Conservation (phyloP, 2,888 invertebrate species). For the Gonocerus acuteangulatus region DNA sequence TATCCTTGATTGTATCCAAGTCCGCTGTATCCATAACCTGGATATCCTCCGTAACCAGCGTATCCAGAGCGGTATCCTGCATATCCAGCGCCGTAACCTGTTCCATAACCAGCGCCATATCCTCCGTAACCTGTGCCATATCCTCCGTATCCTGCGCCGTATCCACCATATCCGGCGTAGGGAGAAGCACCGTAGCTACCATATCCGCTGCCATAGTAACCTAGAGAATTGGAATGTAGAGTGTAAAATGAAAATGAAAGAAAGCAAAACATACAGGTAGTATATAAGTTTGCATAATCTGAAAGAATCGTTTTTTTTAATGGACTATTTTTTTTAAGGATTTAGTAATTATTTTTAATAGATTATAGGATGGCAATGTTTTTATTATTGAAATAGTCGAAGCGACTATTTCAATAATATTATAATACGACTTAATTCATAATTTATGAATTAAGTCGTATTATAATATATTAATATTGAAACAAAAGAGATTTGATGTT, state of each 20-base stretch:
- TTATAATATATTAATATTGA: too few relatives aligned
- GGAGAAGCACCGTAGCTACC: conserved; percentile 10
- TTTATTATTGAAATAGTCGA: too few relatives aligned
- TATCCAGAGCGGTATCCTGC: conserved; percentile 8
- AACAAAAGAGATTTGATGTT: too few relatives aligned
- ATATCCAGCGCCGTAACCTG: conserved; percentile 10
- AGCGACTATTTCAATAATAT: too few relatives aligned
- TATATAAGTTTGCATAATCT: too few relatives aligned
- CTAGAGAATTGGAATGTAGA: background rate
- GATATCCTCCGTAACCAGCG: conserved; percentile 8
- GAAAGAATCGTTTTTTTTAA: too few relatives aligned
- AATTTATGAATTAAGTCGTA: too few relatives aligned
- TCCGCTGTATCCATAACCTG: background rate
- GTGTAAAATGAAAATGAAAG: background rate
- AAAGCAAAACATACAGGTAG: too few relatives aligned
- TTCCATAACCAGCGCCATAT: background rate
- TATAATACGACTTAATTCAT: too few relatives aligned
- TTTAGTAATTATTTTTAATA: too few relatives aligned
- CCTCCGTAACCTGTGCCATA: background rate
- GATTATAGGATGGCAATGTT: too few relatives aligned
- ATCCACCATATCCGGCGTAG: conserved; percentile 9
- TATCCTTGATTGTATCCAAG: background rate
- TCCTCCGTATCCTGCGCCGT: conserved; percentile 5
- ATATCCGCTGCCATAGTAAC: conserved; percentile 15
- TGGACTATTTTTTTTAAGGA: too few relatives aligned